Percentiles rank a stretch among this genome's conserved stretches.
phyloP scores from a whole-genome alignment of 2,113 vertebrate genomes.

The Macroglossus sobrinus region DNA sequence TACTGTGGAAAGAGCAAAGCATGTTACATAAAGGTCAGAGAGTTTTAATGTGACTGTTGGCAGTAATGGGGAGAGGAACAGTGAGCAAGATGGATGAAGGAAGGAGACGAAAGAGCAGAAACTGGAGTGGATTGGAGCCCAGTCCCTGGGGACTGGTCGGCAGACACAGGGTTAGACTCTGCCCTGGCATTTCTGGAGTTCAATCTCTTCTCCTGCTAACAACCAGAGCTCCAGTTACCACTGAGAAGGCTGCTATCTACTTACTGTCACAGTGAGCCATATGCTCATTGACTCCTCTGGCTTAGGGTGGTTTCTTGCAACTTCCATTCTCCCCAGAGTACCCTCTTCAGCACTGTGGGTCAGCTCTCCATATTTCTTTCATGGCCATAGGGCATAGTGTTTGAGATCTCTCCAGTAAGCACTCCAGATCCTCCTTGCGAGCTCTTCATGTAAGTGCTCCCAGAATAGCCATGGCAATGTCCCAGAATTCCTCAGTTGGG shows the following conservation, averaged over 20 bases:
- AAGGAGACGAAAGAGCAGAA: too few species aligned
- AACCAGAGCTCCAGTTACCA: background rate
- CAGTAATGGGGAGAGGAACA: background rate
- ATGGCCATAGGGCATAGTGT: background rate
- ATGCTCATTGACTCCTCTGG: background rate
- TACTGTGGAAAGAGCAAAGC: slow-evolving; percentile 32
- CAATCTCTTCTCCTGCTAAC: background rate
- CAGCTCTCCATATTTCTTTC: background rate
- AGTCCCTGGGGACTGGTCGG: background rate
- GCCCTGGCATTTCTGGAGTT: fast-evolving
- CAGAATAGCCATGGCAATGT: background rate
- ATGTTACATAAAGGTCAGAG: slow-evolving; percentile 43
- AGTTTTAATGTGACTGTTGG: slow-evolving; percentile 23
- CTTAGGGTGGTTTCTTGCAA: background rate
- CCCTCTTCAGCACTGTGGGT: background rate
- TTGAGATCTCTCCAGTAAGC: background rate
- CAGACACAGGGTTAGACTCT: background rate
- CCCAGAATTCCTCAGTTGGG: background rate
- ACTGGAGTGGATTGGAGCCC: fast-evolving
- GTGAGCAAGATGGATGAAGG: background rate
- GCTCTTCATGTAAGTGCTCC: background rate
- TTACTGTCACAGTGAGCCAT: background rate
- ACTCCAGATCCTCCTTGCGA: background rate
- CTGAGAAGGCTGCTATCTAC: fast-evolving
- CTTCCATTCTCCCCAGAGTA: background rate